Evolutionary conservation across 30 jellyfish, hydroid and myxozoan species (phyloP).

Genomic region (Chironex yamaguchii): DNA sequence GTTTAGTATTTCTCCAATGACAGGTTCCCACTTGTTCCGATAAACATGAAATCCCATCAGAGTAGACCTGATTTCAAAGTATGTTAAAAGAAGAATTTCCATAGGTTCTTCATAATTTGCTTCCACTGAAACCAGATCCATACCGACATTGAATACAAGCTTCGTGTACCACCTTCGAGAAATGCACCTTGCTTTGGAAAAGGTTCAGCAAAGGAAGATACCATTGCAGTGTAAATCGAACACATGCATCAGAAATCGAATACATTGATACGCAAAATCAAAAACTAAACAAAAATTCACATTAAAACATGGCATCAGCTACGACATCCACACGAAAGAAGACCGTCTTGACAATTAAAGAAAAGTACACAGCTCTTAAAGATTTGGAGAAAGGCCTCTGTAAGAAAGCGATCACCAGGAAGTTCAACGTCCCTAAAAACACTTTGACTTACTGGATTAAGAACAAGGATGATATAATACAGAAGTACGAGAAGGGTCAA

Average conservation of each 20-base stretch:
- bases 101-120: neutral
- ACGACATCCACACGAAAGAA: constrained; percentile 6
- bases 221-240: neutral
- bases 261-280: too few relatives aligned
- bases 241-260: too few relatives aligned
- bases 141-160: neutral
- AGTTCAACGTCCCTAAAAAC: constrained; percentile 47
- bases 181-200: too few relatives aligned
- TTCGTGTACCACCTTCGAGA: too few relatives aligned
- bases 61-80: neutral
- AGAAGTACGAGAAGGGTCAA: constrained; percentile 19
- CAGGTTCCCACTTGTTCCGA: neutral
- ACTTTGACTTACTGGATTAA: constrained; percentile 16
- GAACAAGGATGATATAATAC: neutral
- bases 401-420: constrained; percentile 3
- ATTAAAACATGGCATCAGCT: neutral
- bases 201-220: too few relatives aligned
- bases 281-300: too few relatives aligned
- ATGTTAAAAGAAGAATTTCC: neutral
- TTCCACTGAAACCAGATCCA: neutral
- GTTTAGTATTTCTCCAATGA: neutral
- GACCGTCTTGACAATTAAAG: constrained; percentile 26
- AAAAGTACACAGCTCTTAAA: constrained; percentile 27
- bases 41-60: neutral
- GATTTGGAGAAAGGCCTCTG: constrained; percentile 25